Conservation (phyloP, 2,113 vertebrate species). For the Strix uralensis region DNA sequence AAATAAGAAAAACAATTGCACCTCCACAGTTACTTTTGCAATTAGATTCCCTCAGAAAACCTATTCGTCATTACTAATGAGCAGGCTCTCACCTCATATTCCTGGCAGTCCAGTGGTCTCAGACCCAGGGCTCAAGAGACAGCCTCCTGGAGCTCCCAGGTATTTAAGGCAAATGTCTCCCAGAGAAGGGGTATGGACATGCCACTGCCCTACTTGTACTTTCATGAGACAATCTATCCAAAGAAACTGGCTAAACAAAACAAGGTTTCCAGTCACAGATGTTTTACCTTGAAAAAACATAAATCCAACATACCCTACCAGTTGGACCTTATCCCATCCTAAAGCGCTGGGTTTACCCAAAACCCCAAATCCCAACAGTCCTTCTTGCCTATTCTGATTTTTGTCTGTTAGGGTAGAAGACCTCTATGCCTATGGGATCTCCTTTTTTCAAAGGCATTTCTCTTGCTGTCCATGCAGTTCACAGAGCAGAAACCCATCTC, state of each 20-base stretch:
- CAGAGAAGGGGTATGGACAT: not conserved
- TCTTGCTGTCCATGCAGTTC: not conserved
- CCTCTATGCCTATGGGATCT: not conserved
- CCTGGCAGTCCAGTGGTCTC: not conserved
- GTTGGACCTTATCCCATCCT: not conserved
- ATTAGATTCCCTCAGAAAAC: not conserved
- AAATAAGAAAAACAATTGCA: not conserved
- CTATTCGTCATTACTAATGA: not conserved
- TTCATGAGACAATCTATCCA: not conserved
- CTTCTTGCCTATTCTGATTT: not conserved
- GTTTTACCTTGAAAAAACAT: not conserved
- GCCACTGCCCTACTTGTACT: not conserved
- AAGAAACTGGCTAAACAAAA: not conserved
- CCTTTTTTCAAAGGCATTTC: not conserved
- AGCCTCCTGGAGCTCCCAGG: accelerated
- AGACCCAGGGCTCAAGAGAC: accelerated
- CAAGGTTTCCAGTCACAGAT: not conserved
- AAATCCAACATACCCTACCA: not conserved
- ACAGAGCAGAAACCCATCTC: not conserved
- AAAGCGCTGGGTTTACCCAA: not conserved
- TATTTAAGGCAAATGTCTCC: not conserved
- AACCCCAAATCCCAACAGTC: not conserved
- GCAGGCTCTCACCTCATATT: not conserved
- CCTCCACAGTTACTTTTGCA: not conserved
- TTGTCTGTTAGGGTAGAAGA: not conserved